Base-by-base conservation (phyloP, 2,113 vertebrate genomes). In the Clarias magur region DNA sequence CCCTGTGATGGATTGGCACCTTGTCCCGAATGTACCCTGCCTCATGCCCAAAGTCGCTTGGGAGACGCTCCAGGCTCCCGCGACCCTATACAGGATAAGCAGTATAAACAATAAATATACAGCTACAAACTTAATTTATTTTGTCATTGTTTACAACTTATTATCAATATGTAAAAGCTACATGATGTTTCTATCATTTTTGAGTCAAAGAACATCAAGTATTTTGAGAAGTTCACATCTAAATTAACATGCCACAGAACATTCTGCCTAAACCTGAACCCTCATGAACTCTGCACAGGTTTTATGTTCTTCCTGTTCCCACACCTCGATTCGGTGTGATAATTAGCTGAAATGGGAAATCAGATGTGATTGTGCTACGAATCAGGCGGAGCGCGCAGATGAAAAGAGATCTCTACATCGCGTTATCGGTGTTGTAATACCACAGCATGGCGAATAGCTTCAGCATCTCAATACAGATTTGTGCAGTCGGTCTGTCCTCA, bases 321-420 rank as follows among this genome's bases (percentile, higher is more conserved):
- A 53, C 73, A 54, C 73, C 73, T 54, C 42, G 53, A 8, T n/a
- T n/a, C 23, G 6, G 12, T 2, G 12, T 76, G 73, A 76, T 76
- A 76, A 76, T n/a, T 53, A 76, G 23, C 42, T 76, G 48, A 76
- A 54, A 76, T 12, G 19, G 73, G 73, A 54, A 76, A n/a, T n/a
- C 11, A 76, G 7, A 53, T n/a, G 73, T 54, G 42, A n/a, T 53
- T n/a, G 10, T 75, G 68, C 34, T 72, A 34, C 38, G 70, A 42
- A 23, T 73, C 70, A 48, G 38, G 38, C 38, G 10, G 4, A 0
- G 10, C 21, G 70, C 23, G 19, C 34, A 73, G 70, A 42, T 68
- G 13, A 68, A 48, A 48, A 12, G 38, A 73, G 42, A 73, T 42
- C 27, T 73, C 70, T 38, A 48, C 19, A 42, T 73, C 23, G 8